Evolutionary conservation across 2,888 invertebrate genomes (phyloP).

Genomic region (Xanthorhoe designata): DNA sequence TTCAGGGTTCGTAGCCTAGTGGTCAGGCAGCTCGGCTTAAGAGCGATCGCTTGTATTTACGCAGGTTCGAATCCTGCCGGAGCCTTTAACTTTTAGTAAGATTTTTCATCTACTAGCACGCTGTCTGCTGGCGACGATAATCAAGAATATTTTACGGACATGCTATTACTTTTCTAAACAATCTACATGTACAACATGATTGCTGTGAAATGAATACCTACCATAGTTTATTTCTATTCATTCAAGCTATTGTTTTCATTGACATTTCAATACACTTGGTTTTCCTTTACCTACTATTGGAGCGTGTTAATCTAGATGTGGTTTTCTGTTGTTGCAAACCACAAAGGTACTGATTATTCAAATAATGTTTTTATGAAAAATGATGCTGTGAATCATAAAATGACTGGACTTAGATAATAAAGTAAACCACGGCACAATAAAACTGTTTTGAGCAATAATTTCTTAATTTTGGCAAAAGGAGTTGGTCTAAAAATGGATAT

Average conservation of each 20-base stretch:
- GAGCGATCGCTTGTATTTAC: too few species aligned
- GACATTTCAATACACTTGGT: constrained; percentile 1
- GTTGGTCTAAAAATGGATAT: too few species aligned
- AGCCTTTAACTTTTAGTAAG: too few species aligned
- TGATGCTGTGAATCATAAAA: background rate
- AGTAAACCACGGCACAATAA: background rate
- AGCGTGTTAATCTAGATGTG: constrained; percentile 6
- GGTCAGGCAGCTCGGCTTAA: too few species aligned
- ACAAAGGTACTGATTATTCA: constrained; percentile 3
- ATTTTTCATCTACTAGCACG: too few species aligned
- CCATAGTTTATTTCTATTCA: background rate
- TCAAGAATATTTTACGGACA: too few species aligned
- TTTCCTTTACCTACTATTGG: constrained; percentile 7
- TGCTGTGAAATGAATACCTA: background rate
- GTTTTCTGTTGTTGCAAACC: constrained; percentile 14
- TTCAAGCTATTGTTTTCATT: constrained; percentile 20
- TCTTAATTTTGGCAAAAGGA: too few species aligned
- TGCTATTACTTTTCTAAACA: too few species aligned
- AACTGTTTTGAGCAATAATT: background rate
- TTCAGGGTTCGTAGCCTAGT: too few species aligned
- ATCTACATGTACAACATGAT: background rate
- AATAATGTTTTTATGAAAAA: background rate
- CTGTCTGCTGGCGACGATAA: too few species aligned
- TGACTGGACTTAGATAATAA: background rate
- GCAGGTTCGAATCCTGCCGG: too few species aligned